A percentile compares a stretch with the other conserved stretches of the same genome.
These are phyloP conservation scores for Bubo bubo DNA, from an alignment of 2,113 vertebrate species.

Conservation along the genomic window DNA sequence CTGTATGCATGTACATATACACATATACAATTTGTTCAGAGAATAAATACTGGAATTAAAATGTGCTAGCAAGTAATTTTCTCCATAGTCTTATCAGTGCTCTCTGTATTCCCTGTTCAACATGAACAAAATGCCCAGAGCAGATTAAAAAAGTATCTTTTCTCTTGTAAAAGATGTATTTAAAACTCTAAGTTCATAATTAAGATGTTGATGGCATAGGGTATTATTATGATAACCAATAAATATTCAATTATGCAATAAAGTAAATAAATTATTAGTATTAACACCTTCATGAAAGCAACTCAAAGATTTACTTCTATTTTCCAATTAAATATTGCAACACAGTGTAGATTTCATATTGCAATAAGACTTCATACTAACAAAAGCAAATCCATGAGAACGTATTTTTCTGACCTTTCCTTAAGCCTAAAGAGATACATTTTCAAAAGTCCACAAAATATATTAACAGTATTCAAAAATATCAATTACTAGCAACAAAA, in stretches of 20 bases:
- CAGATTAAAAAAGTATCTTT: background rate
- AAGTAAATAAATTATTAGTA: background rate
- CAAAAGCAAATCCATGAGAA: background rate
- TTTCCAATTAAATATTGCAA: background rate
- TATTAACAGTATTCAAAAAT: background rate
- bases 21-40: background rate
- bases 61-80: background rate
- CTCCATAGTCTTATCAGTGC: background rate
- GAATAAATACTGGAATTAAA: background rate
- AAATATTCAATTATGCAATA: background rate
- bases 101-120: background rate
- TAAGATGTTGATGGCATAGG: background rate
- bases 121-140: background rate
- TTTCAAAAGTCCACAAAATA: background rate
- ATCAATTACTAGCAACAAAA: background rate
- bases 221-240: background rate
- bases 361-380: background rate
- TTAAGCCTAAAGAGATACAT: background rate
- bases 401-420: background rate
- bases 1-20: background rate
- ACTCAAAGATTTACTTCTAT: background rate
- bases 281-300: background rate
- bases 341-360: background rate
- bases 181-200: background rate
- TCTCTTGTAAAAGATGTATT: background rate